Evolutionary conservation across 2,113 vertebrate species (phyloP), one percentile per base, ranked within the genome.

Genomic region (Tetraodon nigroviridis): DNA sequence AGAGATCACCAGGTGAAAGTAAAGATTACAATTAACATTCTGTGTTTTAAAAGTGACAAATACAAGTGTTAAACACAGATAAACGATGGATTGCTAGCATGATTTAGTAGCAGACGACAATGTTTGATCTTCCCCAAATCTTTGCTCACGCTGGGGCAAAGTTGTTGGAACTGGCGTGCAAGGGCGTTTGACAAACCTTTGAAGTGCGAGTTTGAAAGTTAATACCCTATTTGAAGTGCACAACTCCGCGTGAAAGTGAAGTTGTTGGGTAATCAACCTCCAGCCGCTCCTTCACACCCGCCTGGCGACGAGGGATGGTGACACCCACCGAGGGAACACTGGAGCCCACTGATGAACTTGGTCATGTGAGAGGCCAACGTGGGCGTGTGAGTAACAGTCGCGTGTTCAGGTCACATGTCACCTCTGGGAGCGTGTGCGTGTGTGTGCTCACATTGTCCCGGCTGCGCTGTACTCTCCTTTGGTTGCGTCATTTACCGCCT

Each of bases 291-390:
- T 19, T 51, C 8, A 21, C 40, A 24, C 19, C 11, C 21, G 17
- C 24, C 5, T 12, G 1, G 20, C 1, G 18, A 22, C 14, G 40
- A 0, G 40, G 42, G 27, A 22, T 24, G 51, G 21, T 1, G 1
- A 49, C 49, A 12, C 19, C 47, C 15, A 8, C 44, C 15, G 3
- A 29, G 37, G 20, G n/a, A 32, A 12, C 22, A 11, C 5, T 5
- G n/a, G 53, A 13, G 37, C 27, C 44, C 18, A 46, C 22, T 47
- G 42, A 48, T 48, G 8, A 62, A 54, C 4, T 15, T 42, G 17
- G 20, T 53, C 55, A 67, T 67, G 55, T 64, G 61, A 55, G 44
- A 37, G 12, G 32, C 11, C 32, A 37, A 8, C 32, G 32, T 37
- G 32, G 7, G 32, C 10, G 32, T 37, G 32, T 37, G 32, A 37